Evolutionary conservation across 2,113 vertebrate genomes (phyloP).

Genomic region (Anhinga anhinga): DNA sequence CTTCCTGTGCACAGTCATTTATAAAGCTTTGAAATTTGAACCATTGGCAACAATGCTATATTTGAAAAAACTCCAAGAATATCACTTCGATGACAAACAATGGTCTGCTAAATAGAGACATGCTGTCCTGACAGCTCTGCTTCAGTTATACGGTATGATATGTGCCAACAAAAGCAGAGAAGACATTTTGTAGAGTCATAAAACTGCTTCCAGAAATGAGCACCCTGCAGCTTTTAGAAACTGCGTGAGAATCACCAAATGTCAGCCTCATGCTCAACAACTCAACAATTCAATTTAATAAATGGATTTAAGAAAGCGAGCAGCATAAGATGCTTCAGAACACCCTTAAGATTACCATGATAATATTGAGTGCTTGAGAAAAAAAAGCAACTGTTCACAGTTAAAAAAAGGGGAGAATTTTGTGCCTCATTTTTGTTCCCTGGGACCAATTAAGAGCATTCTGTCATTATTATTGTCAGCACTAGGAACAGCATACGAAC

Average conservation of each 20-base stretch:
- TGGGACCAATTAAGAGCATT: constrained; percentile 25
- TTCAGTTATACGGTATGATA: constrained; percentile 15
- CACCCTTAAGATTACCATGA: neutral
- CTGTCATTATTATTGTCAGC: constrained; percentile 11
- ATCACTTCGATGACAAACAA: constrained; percentile 56
- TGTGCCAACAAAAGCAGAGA: constrained; percentile 46
- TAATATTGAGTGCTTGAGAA: neutral
- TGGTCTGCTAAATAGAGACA: constrained; percentile 56
- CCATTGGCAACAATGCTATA: constrained; percentile 10
- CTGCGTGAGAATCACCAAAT: constrained; percentile 38
- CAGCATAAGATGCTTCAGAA: neutral
- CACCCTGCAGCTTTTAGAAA: constrained; percentile 56
- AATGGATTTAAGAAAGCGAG: constrained; percentile 7
- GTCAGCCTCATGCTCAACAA: constrained; percentile 18
- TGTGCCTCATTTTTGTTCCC: neutral
- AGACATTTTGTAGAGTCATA: constrained; percentile 31
- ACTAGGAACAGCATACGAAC: neutral
- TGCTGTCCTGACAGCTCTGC: constrained; percentile 33
- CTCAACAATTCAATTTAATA: constrained; percentile 5
- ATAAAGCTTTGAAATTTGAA: constrained; percentile 46
- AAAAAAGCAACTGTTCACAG: neutral
- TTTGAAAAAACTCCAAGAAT: constrained; percentile 60
- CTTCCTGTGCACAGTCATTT: constrained; percentile 40
- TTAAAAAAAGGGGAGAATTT: neutral
- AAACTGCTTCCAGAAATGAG: constrained; percentile 53